These are phyloP conservation scores for Mormoops blainvillei DNA, from an alignment of 2,113 vertebrate genomes.

Conservation along the genomic window DNA sequence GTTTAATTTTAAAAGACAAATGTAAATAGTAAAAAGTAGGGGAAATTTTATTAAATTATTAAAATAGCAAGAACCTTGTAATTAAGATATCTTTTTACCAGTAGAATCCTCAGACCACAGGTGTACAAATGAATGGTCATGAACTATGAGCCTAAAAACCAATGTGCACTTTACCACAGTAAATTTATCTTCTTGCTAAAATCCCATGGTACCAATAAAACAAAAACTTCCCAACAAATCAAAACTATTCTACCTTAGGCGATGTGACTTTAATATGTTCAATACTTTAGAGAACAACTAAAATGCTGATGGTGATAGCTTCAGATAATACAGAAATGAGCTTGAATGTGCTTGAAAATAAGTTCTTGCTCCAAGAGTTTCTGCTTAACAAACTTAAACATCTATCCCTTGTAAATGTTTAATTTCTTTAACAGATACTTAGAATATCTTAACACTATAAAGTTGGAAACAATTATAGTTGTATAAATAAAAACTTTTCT, in stretches of 20 bases:
- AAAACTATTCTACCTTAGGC: not conserved
- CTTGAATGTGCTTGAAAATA: not conserved
- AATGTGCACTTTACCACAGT: not conserved
- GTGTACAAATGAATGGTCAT: not conserved
- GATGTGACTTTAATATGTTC: not conserved
- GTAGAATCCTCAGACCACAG: not conserved
- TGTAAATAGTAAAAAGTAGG: not conserved
- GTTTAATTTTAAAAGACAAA: not conserved
- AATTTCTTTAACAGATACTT: constrained; percentile 5
- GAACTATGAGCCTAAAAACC: not conserved
- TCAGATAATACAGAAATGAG: constrained; percentile 5
- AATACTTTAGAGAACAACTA: not conserved
- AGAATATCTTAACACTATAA: constrained; percentile 43
- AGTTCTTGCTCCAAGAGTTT: not conserved
- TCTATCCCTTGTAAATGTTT: not conserved
- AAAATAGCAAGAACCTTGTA: not conserved
- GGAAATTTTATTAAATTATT: not conserved
- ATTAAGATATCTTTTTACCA: not conserved
- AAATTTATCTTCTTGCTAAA: not conserved
- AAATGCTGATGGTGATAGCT: not conserved
- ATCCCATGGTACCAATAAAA: not conserved
- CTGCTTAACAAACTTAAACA: constrained; percentile 30
- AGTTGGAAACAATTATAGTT: constrained; percentile 34
- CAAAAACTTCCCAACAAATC: not conserved
- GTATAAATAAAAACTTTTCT: constrained; percentile 63